Base-by-base conservation (phyloP, 2,113 vertebrate species). In the Sardina pilchardus region DNA sequence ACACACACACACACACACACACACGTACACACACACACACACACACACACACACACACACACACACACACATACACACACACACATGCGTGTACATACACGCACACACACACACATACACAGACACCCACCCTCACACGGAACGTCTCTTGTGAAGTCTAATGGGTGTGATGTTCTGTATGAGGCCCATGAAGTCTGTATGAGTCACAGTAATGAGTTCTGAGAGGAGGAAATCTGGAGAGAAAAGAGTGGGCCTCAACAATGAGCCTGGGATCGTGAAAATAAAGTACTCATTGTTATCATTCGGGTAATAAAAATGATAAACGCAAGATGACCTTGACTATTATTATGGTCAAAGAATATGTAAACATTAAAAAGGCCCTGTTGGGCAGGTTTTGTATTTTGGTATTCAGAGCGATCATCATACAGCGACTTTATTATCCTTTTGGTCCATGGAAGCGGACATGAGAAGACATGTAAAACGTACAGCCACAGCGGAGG, bases 401-500 rank as follows among this genome's bases (percentile, higher is more conserved):
- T 78, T 78, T 34, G 30, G 12, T 14, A 36, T 78, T 36, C 30
- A 17, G 16, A 17, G 34, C 10, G 6, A 78, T 78, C 71, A 14
- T 78, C 71, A 14, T 78, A 36, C 5, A 14, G 16, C 19, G 6
- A 78, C 71, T 78, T 36, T 39, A 39, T 78, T 34, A 78, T 87
- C 42, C 53, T 39, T 50, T 43, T 16, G 10, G 30, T 14, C 71
- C 39, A 6, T 36, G 9, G 67, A 63, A 67, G 9, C 30, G 30
- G 71, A 36, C 71, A 30, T 71, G 63, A 71, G 63, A 34, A 34
- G 26, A 71, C 26, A 30, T 71, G 63, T 71, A 34, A 71, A 71
- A 71, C 7, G n/a, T 26, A 71, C 30, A 34, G 12, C 63, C 63
- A 71, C 63, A 30, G 63, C 87, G 14, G 85, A 84, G 80, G 24